Conservation (phyloP, 2,113 vertebrate species). For the Scalopus aquaticus region DNA sequence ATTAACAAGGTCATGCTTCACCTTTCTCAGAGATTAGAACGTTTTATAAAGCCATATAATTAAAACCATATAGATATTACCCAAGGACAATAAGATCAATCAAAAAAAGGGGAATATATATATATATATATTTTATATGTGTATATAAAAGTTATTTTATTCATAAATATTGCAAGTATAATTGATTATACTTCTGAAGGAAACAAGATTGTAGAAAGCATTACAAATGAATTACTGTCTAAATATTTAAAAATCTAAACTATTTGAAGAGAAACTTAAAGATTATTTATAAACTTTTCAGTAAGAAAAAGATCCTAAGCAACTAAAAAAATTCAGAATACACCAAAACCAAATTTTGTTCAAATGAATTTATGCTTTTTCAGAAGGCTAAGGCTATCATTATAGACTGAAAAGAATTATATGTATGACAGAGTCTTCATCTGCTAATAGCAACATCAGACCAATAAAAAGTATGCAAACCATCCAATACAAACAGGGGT, state of each 20-base stretch:
- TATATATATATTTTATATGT: no score
- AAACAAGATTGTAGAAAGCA: background rate
- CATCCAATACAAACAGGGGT: background rate
- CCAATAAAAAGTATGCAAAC: background rate
- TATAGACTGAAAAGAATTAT: background rate
- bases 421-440: background rate
- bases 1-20: background rate
- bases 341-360: background rate
- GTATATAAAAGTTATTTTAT: background rate
- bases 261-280: background rate
- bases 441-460: background rate
- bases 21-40: background rate
- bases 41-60: background rate
- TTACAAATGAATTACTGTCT: background rate
- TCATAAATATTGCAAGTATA: background rate
- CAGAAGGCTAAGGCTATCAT: background rate
- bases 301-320: background rate
- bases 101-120: background rate
- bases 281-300: background rate
- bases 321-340: slow-evolving; percentile 3
- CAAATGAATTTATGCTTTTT: background rate
- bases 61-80: background rate
- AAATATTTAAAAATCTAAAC: background rate
- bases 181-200: background rate
- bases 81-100: background rate